phyloP scores from a whole-genome alignment of 2,797 vertebrate species.

The Coccyzus lansbergi region DNA sequence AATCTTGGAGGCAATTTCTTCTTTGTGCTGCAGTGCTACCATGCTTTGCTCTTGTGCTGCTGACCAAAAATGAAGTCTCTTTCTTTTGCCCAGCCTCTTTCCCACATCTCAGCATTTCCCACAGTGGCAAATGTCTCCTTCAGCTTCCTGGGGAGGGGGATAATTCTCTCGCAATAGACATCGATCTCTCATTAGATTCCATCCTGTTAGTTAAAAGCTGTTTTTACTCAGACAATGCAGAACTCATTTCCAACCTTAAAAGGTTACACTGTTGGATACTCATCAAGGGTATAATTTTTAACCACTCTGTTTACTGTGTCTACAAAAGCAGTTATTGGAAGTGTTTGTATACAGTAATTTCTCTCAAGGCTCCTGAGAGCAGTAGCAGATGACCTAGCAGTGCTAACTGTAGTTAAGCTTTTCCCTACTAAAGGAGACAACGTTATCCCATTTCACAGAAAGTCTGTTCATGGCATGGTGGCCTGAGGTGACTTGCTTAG shows the following conservation, averaged over 20 bases:
- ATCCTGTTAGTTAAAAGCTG: constrained; percentile 69
- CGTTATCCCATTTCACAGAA: constrained; percentile 8
- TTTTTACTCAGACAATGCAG: constrained; percentile 60
- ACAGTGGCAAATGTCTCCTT: constrained; percentile 14
- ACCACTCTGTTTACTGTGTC: constrained; percentile 54
- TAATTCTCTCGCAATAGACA: constrained; percentile 58
- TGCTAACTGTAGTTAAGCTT: background rate
- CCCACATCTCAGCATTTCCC: background rate
- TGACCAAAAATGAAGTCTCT: background rate
- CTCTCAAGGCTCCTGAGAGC: background rate
- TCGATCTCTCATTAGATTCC: constrained; percentile 67
- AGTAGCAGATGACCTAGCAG: background rate
- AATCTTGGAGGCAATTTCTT: background rate
- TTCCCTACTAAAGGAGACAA: background rate
- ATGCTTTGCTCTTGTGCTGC: background rate
- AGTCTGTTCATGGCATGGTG: background rate
- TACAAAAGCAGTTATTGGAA: constrained; percentile 48
- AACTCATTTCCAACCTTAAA: constrained; percentile 67
- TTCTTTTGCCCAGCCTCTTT: background rate
- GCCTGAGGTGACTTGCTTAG: background rate
- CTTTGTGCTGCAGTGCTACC: background rate
- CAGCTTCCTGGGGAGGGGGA: constrained; percentile 32
- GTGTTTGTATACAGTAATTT: constrained; percentile 51
- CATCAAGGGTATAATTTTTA: constrained; percentile 63
- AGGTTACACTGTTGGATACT: constrained; percentile 62